Evolutionary conservation across 2,888 invertebrate species (phyloP).

Genomic region (Alsophila aescularia): DNA sequence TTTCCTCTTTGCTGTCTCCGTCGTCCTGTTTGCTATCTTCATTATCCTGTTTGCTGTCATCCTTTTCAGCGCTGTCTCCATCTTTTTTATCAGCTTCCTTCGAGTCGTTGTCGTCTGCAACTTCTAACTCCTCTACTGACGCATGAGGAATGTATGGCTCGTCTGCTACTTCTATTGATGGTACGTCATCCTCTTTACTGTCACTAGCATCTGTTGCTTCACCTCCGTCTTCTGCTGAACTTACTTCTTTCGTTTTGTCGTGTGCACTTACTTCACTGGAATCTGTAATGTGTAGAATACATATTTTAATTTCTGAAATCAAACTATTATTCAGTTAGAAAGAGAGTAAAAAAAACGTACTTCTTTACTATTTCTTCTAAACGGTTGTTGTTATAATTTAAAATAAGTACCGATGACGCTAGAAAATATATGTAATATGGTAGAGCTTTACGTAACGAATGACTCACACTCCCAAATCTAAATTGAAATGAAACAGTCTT

Average conservation of each 20-base stretch:
- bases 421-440: not conserved
- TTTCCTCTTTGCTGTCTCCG: slow-evolving; percentile 62
- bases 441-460: not conserved
- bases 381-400: not conserved
- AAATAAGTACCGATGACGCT: not conserved
- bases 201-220: slow-evolving; percentile 53
- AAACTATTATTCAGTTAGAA: not conserved
- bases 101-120: slow-evolving; percentile 63
- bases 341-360: no score
- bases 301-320: not conserved
- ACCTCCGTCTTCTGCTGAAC: slow-evolving; percentile 69
- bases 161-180: slow-evolving; percentile 76
- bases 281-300: slow-evolving; percentile 55
- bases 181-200: slow-evolving; percentile 64
- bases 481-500: slow-evolving; percentile 7
- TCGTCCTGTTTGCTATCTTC: slow-evolving; percentile 44
- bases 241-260: slow-evolving; percentile 73
- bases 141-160: slow-evolving; percentile 77
- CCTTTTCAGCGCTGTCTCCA: slow-evolving; percentile 64
- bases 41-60: slow-evolving; percentile 54
- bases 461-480: slow-evolving; percentile 6
- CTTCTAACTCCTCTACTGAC: slow-evolving; percentile 75
- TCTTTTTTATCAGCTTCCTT: slow-evolving; percentile 64
- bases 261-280: slow-evolving; percentile 79
- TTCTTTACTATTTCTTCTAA: no score